Evolutionary conservation across 2,888 invertebrate species (phyloP).

Genomic region (Caenorhabditis sp.): DNA sequence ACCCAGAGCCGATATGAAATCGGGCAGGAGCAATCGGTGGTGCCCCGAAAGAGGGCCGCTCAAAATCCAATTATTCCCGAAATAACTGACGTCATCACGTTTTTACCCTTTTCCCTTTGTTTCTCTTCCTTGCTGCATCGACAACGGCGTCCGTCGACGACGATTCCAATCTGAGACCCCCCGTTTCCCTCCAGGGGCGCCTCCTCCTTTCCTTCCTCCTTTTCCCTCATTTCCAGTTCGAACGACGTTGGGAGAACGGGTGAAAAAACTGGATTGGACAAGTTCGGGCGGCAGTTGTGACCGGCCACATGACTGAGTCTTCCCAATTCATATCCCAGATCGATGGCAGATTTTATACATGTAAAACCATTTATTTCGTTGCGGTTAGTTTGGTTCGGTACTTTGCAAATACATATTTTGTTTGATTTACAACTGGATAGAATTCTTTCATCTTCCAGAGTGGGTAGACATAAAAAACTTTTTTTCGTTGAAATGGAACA

Average conservation of each 20-base stretch:
- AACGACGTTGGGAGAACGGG: conserved; percentile 51
- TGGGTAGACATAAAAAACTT: background rate
- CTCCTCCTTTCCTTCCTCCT: too few species aligned
- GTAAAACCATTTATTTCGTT: conserved; percentile 7
- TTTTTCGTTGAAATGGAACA: too few species aligned
- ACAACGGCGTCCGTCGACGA: background rate
- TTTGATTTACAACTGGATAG: background rate
- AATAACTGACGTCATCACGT: conserved; percentile 42
- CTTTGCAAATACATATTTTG: background rate
- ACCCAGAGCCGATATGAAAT: conserved; percentile 1
- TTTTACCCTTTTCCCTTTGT: conserved; percentile 4
- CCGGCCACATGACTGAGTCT: conserved; percentile 54
- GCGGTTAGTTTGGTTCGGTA: conserved; percentile 1
- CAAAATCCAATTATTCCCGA: conserved; percentile 46
- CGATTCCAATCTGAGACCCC: conserved; percentile 50
- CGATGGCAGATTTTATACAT: conserved; percentile 47
- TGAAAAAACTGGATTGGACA: conserved; percentile 63
- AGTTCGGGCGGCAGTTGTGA: conserved; percentile 45
- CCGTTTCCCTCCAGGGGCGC: conserved; percentile 35
- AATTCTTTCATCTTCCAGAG: background rate
- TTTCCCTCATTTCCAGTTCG: conserved; percentile 51
- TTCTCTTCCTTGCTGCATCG: conserved; percentile 11
- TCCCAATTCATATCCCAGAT: conserved; percentile 50
- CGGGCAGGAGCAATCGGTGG: background rate
- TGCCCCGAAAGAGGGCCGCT: background rate